These are phyloP conservation scores for Chymomyza costata DNA, from an alignment of 1,140 invertebrate genomes.

Conservation along the genomic window DNA sequence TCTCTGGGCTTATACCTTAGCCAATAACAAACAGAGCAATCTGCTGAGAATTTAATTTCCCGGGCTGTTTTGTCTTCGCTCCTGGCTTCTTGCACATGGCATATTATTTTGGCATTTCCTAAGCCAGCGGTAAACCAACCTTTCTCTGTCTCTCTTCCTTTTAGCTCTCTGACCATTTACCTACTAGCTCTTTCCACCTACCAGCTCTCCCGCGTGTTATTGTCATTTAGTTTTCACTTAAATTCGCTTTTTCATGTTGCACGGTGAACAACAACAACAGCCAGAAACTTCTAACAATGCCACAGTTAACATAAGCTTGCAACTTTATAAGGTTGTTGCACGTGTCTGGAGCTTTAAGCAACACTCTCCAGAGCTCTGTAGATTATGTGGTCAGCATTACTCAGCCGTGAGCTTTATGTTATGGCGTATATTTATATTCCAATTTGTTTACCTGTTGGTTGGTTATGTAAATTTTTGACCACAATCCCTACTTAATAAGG, in stretches of 20 bases:
- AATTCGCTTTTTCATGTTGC: constrained; percentile 26
- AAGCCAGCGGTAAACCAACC: too few species aligned
- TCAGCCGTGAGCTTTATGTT: constrained; percentile 33
- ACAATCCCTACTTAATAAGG: too few species aligned
- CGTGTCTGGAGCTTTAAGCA: too few species aligned
- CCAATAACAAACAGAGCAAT: too few species aligned
- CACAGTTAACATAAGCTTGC: constrained; percentile 26
- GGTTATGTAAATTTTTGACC: too few species aligned
- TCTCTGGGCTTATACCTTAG: too few species aligned
- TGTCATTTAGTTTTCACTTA: constrained; percentile 25
- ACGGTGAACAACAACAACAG: neutral
- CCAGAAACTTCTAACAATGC: neutral
- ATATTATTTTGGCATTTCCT: constrained; percentile 29
- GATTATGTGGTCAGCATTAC: constrained; percentile 50
- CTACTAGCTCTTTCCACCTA: too few species aligned
- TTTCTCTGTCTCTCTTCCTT: neutral
- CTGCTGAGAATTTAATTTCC: constrained; percentile 38
- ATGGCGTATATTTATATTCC: constrained; percentile 15
- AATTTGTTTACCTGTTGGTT: constrained; percentile 36
- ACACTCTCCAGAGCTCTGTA: too few species aligned
- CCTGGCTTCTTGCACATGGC: constrained; percentile 9
- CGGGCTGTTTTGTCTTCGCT: constrained; percentile 28
- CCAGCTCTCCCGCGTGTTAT: too few species aligned
- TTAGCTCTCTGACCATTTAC: too few species aligned
- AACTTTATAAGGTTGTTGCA: constrained; percentile 22